Evolutionary conservation across 53 echinoderm and acorn worm species (phyloP), one percentile per base, ranked within the genome.

Genomic region (Holothuria scabra): DNA sequence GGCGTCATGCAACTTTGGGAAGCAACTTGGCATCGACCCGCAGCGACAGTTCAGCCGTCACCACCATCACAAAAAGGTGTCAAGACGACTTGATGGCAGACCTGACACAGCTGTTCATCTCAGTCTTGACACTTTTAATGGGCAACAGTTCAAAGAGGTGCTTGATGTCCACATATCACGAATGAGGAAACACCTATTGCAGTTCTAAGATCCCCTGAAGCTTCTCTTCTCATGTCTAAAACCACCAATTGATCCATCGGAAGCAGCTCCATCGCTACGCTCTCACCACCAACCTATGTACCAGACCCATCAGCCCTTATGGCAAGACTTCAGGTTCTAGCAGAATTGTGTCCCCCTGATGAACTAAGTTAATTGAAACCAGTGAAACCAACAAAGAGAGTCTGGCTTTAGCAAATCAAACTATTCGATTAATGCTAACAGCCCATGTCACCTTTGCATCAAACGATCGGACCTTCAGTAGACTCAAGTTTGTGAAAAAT

Each of bases 11-110:
- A 24, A 67, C 26, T 67, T 67, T 67, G 67, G 28, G 67, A 60
- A 60, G 3, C 60, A 67, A 67, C 67, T 67, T 67, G 67, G 67
- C 23, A 67, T 67, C 67, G 67, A 67, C 67, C 67, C 67, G 26
- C 28, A 67, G 67, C 67, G 67, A 67, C 67, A 67, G 26, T 67
- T 67, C 67, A 67, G 67, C 34, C 29, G 67, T 67, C 21, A 67
- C 67, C 67, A 67, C 67, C 67, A 11, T 67, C 67, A 67, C 23
- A 28, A 29, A 29, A 67, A 30, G 67, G 67, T 67, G 0, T 16
- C 67, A 67, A 67, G 67, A 29, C 67, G 67, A 67, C 34, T 67
- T 22, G 67, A 67, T 67, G 67, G 28, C 67, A 67, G 67, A 67
- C 21, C 67, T 67, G 67, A 67, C 67, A 67, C 67, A 67, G 24